Evolutionary conservation across 2,113 vertebrate genomes (phyloP), one percentile per base, ranked within the genome.

Genomic region (Paralichthys olivaceus): DNA sequence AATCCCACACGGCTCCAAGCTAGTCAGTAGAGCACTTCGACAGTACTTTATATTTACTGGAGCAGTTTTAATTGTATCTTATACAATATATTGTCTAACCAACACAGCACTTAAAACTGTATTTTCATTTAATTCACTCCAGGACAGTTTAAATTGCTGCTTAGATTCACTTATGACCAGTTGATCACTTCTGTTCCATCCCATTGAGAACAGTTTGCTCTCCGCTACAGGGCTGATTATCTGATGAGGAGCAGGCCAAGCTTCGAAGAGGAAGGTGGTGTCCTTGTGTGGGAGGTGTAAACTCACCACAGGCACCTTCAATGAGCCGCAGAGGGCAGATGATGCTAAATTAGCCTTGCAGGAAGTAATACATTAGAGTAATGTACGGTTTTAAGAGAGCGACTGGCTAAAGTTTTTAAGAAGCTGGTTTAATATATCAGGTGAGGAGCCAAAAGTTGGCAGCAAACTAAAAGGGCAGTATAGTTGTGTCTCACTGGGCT

Each of bases 1-100:
- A 87, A 89, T 87, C 85, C 83, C 66, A 40, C 22, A 2, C 20
- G 49, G 76, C 77, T 74, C 57, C 20, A 19, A 55, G 72, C 77
- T 63, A 76, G 77, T 85, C 68, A 88, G 75, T 75, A 66, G 64
- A 80, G 75, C 69, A 63, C 32, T 56, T 61, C 53, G 58, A 12
- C 28, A 20, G 62, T 34, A 15, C 57, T 25, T 26, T 23, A 22
- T 29, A 17, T 71, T 32, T 43, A 60, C 5, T 19, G 26, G 4
- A 57, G 59, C 32, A 28, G 71, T 47, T 25, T 14, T 5, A 58
- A 20, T 12, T 58, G 13, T 29, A 56, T 28, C 23, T 6, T 22
- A n/a, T 22, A 34, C 63, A 20, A 4, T 5, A 15, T n/a, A 17
- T 71, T 29, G 40, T 29, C 34, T 32, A n/a, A 28, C 26, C 60